These are phyloP conservation scores for Clanis bilineata DNA, from an alignment of 2,888 invertebrate species.

Conservation along the genomic window DNA sequence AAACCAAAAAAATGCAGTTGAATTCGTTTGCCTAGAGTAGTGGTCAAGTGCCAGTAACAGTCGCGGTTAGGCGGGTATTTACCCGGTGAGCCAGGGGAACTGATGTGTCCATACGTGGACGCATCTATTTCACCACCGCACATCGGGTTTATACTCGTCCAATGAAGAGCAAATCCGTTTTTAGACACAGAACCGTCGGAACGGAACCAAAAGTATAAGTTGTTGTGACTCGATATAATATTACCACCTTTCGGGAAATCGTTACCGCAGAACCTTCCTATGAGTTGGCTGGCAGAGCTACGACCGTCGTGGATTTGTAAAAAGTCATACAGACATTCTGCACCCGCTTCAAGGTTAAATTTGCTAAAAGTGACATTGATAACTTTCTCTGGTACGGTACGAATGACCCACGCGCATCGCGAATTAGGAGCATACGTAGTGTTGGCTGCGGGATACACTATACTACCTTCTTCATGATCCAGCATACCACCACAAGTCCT, in stretches of 20 bases:
- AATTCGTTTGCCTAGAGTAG: conserved; percentile 87
- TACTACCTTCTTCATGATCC: conserved; percentile 79
- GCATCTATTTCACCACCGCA: conserved; percentile 87
- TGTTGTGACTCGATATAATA: conserved; percentile 89
- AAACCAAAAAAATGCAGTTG: conserved; percentile 91
- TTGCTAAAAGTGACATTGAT: conserved; percentile 90
- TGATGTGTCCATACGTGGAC: conserved; percentile 86
- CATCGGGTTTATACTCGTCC: conserved; percentile 87
- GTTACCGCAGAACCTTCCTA: conserved; percentile 92
- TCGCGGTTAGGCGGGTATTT: conserved; percentile 92
- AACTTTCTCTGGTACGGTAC: conserved; percentile 85
- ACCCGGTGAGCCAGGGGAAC: conserved; percentile 94
- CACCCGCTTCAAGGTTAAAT: conserved; percentile 87
- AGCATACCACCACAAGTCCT: conserved; percentile 70
- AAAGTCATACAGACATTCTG: conserved; percentile 87
- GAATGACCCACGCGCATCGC: conserved; percentile 92
- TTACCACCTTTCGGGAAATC: conserved; percentile 86
- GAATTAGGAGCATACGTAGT: conserved; percentile 83
- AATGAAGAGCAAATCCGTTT: conserved; percentile 89
- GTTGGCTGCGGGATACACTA: conserved; percentile 84
- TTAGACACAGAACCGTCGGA: conserved; percentile 85
- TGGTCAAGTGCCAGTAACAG: conserved; percentile 90
- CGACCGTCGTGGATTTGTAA: conserved; percentile 93
- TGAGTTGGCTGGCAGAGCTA: conserved; percentile 85
- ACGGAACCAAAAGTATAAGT: conserved; percentile 90